phyloP scores from a whole-genome alignment of 2,797 vertebrate species.

The Anabacerthia variegaticeps region DNA sequence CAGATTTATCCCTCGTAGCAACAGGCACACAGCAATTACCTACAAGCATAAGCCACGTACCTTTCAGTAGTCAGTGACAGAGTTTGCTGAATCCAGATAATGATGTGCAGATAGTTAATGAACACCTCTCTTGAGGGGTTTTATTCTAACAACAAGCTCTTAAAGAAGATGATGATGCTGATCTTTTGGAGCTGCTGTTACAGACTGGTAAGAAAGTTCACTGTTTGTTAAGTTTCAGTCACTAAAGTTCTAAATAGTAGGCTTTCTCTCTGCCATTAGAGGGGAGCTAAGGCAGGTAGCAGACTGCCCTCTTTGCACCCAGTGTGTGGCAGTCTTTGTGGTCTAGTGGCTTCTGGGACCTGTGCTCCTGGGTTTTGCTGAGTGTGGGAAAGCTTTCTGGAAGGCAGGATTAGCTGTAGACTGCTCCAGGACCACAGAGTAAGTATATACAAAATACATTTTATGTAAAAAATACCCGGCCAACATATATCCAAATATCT shows the following conservation, averaged over 20 bases:
- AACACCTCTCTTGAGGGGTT: background rate
- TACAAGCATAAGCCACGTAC: background rate
- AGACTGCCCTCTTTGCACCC: background rate
- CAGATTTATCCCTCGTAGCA: background rate
- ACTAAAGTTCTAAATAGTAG: background rate
- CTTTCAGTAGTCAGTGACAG: background rate
- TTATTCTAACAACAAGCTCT: background rate
- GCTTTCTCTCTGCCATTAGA: background rate
- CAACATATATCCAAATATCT: fast-evolving
- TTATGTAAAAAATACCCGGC: background rate
- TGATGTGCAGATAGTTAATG: background rate
- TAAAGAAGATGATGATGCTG: background rate
- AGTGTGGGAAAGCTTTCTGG: background rate
- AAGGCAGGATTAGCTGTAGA: background rate
- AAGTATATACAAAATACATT: background rate
- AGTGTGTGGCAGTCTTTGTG: background rate
- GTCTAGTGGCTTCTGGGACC: background rate
- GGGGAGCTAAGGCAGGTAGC: background rate
- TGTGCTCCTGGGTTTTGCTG: background rate
- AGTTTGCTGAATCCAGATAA: background rate
- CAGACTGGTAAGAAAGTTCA: background rate
- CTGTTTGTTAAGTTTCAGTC: background rate
- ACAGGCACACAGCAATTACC: background rate
- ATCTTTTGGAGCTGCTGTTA: background rate
- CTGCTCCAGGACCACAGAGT: background rate